Evolutionary conservation across 37 sponge, comb jelly and placozoan species (phyloP).

Genomic region (Spongilla lacustris): DNA sequence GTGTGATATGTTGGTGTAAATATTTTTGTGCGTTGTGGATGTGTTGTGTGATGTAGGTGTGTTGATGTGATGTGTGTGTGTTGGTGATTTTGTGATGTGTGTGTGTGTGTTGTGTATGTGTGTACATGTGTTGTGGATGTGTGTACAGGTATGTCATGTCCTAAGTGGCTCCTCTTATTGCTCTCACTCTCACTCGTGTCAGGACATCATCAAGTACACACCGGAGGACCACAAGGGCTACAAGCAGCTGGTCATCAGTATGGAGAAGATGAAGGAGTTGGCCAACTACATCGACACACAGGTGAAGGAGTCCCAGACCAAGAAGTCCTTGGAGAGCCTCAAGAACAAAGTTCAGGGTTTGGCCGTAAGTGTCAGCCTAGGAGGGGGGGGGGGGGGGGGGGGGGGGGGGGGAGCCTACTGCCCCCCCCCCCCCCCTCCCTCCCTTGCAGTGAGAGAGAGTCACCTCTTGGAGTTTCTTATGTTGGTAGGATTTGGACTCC

Average conservation of each 20-base stretch:
- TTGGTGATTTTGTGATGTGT: background rate
- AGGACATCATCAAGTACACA: conserved; percentile 78
- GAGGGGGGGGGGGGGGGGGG: background rate
- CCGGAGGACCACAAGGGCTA: conserved; percentile 73
- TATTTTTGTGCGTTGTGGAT: too few species aligned
- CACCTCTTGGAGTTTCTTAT: background rate
- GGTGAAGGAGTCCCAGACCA: conserved; percentile 79
- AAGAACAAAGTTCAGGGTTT: conserved; percentile 81
- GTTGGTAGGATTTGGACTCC: conserved; percentile 51
- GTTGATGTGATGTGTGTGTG: background rate
- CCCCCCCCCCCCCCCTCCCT: background rate
- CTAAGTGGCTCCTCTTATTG: too few species aligned
- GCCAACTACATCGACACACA: conserved; percentile 88
- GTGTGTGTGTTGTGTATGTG: too few species aligned
- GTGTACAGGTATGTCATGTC: too few species aligned
- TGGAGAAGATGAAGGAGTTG: conserved; percentile 75
- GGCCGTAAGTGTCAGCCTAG: conserved; percentile 32
- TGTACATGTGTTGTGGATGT: too few species aligned
- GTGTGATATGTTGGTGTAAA: conserved; percentile 28
- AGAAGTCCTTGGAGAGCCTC: conserved; percentile 70
- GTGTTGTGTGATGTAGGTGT: background rate
- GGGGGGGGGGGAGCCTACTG: background rate
- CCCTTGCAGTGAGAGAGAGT: background rate
- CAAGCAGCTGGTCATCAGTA: conserved; percentile 49
- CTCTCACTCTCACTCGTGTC: too few species aligned